A percentile compares a stretch with the other conserved stretches of the same genome.
Conservation (phyloP, 2,888 invertebrate genomes). For the Dilophus febrilis region DNA sequence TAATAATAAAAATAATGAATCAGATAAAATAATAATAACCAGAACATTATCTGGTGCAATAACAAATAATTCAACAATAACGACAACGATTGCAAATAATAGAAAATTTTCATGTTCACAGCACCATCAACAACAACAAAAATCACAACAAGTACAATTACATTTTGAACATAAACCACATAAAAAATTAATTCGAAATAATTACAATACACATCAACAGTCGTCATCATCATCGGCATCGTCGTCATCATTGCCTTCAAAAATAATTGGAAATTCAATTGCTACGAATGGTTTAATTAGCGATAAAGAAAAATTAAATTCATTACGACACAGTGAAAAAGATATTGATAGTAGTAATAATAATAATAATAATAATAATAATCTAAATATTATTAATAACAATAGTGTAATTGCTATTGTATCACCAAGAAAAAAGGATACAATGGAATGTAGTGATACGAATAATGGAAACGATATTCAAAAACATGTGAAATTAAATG, state of each 20-base stretch:
- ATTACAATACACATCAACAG: background rate
- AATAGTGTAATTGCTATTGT: conserved; percentile 12
- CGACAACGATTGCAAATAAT: background rate
- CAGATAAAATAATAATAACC: background rate
- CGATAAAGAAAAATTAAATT: conserved; percentile 7
- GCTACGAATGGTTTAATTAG: background rate
- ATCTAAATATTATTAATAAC: conserved; percentile 1
- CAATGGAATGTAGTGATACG: no score
- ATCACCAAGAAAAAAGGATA: conserved; percentile 9
- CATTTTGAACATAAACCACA: conserved; percentile 10
- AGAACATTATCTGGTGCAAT: no score
- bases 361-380: conserved; percentile 1
- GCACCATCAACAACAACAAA: conserved; percentile 1
- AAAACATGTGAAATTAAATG: background rate
- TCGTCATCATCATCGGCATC: no score
- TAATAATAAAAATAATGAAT: background rate
- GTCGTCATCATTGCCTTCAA: background rate
- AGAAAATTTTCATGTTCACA: background rate
- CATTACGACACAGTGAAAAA: conserved; percentile 8
- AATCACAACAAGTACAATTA: conserved; percentile 5
- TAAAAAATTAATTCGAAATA: conserved; percentile 2
- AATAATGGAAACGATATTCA: no score
- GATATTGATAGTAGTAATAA: conserved; percentile 6
- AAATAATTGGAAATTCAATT: background rate
- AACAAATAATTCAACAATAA: no score